Evolutionary conservation across 2,113 vertebrate species (phyloP), one percentile per base, ranked within the genome.

Genomic region (Taurulus bubalis): DNA sequence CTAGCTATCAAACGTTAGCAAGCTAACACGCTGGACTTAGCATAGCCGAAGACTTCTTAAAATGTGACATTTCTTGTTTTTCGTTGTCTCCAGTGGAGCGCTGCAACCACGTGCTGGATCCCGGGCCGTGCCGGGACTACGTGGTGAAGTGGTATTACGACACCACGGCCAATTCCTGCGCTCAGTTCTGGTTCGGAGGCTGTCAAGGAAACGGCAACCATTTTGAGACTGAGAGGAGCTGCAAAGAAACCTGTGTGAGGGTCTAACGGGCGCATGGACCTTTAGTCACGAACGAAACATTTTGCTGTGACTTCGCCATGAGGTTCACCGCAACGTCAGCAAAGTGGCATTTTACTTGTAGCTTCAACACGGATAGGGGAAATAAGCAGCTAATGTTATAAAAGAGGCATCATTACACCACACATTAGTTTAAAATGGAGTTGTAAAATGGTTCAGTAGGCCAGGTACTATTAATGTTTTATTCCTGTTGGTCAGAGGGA

Each of bases 131-230:
- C 62, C 69, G 60, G 0, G 59, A 95, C 28, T 98, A 97, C 0
- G 72, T 94, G 71, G 92, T 95, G 36, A 96, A 94, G 83, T 97
- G 97, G 97, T 97, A 96, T 92, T 97, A 96, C 24, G 95, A 97
- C 80, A 79, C 84, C 26, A 89, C 87, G 0, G 93, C 94, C 10
- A 96, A 97, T 74, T 92, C 95, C 3, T 97, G 97, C n/a, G 96
- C 94, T 67, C 95, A 94, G 74, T 98, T 98, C 94, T 98, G 97
- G 96, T 99, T 95, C 0, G 95, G 97, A 82, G 97, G 96, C 53
- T 98, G 96, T 38, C 36, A 51, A 1, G 97, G 96, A 76, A 96
- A 94, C 77, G 59, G 79, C 68, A 98, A 98, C 30, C 95, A 91
- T 77, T 98, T 97, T 90, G 92, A 96, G 63, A 96, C 88, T 0